Evolutionary conservation across 2,797 vertebrate genomes (phyloP), one percentile per base, ranked within the genome.

Genomic region (Sorex maritimensis): DNA sequence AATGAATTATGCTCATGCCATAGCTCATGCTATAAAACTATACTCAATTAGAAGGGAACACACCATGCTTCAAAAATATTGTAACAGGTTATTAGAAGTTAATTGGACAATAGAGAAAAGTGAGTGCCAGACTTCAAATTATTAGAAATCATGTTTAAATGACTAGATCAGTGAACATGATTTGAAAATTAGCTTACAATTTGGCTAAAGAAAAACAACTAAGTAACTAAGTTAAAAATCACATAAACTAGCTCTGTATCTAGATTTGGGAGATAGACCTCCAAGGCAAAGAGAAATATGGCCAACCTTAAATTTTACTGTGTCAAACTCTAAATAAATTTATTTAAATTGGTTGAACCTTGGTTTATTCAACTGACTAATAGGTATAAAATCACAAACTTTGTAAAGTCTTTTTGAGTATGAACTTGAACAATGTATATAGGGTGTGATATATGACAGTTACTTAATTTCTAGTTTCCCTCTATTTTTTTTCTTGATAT

Each of bases 81-180:
- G n/a, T 7, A 83, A 67, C 77, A 63, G 58, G 38, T 91, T 8
- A 13, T 19, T 90, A 88, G 63, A 93, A 90, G 67, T 67, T 88
- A 95, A 86, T 21, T 89, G 83, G 28, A 81, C 82, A 79, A 72
- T 44, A 73, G 92, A 17, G 82, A 90, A 92, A 95, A 80, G 67
- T 74, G 74, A 94, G 46, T 13, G 81, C 55, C 61, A 79, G 41
- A 65, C 6, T 95, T 79, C 68, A 93, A 72, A 86, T 82, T 26
- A 90, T 86, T 79, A 61, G 74, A 86, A 84, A 52, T 81, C 78
- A 87, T 89, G 69, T 14, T 95, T 81, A 84, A 46, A 92, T 3
- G 8, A 80, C 13, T 92, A 10, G 19, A 71, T 88, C 23, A 58
- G 15, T 52, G 12, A 23, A 71, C 28, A n/a, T 81, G n/a, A 23